Percentiles rank a stretch among this genome's conserved stretches.
These are phyloP conservation scores for Trogon melanurus DNA, from an alignment of 2,113 vertebrate genomes.

Conservation along the genomic window DNA sequence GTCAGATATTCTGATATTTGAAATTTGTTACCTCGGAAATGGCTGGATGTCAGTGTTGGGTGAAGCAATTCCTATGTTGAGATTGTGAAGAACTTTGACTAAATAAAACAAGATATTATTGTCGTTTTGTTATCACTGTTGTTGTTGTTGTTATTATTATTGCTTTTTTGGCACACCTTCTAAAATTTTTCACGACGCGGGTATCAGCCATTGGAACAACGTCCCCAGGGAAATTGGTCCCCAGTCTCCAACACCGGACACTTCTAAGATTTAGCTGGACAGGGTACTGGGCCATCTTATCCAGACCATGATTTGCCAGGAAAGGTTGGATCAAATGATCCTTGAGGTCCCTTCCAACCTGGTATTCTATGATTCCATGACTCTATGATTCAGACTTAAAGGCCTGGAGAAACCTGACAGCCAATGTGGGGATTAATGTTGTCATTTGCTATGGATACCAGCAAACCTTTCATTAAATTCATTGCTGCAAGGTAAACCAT, in stretches of 20 bases:
- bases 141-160: neutral
- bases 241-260: too few species aligned
- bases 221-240: too few species aligned
- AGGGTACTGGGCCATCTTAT: too few species aligned
- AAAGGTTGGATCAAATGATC: too few species aligned
- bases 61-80: neutral
- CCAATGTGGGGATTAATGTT: constrained; percentile 28
- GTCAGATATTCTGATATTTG: neutral
- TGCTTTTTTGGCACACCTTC: neutral
- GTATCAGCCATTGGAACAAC: too few species aligned
- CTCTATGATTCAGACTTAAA: neutral
- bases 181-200: neutral
- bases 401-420: constrained; percentile 20
- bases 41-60: neutral
- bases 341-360: too few species aligned
- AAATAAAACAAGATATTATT: neutral
- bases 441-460: constrained; percentile 43
- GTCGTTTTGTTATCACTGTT: neutral
- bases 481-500: constrained; percentile 26
- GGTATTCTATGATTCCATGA: too few species aligned
- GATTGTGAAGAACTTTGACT: neutral
- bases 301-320: too few species aligned
- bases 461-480: constrained; percentile 43
- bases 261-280: too few species aligned
- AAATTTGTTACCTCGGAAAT: neutral